Base-by-base conservation (phyloP, 1,140 invertebrate genomes). In the Drosophila sulfurigaster region DNA sequence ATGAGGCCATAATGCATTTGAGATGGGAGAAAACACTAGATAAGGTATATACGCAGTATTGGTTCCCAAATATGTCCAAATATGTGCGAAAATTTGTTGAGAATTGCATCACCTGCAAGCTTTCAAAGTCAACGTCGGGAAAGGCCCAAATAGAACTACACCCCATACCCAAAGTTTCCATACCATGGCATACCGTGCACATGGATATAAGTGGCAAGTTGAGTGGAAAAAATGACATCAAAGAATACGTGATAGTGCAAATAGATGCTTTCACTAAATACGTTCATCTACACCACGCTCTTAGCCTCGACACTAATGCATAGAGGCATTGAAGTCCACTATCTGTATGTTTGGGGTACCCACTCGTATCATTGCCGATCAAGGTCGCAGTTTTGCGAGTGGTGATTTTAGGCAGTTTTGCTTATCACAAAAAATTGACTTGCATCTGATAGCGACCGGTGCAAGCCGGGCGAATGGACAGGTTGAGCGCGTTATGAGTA, bases 331-430 rank as follows among this genome's bases (percentile, higher is more conserved):
- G 20, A 51, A 64, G 28, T 64, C 62, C 5, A 35, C 43, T 35
- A 63, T 64, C 3, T 64, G 48, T 32, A 48, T 35, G 15, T 62
- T 62, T 62, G 28, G 45, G 8, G 59, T 62, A 35, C 59, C 59
- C 8, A 62, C n/a, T n/a, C n/a, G n/a, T n/a, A n/a, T n/a, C n/a
- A 48, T 35, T 48, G 59, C 45, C n/a, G 59, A 62, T 13, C 59
- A 46, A 25, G 41, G 41, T 4, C 57, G 45, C 8, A 62, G 45
- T 49, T 49, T 62, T 48, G 13, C 45, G 6, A 62, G 59, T 49
- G n/a, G n/a, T n/a, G n/a, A n/a, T n/a, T n/a, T 43, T 43, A 8
- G 1, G 7, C 8, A 58, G 38, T 43, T 58, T 38, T 58, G 56
- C 16, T 8, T 38, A 3, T 10, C 8, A 1, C 35, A 58, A 45